Base-by-base conservation (phyloP, 37 sponge, comb jelly and placozoan species). In the Aplysina aerophoba region DNA sequence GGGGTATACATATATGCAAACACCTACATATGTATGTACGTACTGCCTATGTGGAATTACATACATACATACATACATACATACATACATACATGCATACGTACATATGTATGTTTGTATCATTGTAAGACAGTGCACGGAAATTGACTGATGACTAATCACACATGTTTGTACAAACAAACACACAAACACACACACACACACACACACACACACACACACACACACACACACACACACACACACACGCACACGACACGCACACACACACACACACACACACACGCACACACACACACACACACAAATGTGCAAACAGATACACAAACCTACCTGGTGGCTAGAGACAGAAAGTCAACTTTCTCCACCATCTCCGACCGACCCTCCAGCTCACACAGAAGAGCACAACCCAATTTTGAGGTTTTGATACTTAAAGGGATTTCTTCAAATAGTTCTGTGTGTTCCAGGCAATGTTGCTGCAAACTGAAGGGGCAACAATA, bases 381-480 rank as follows among this genome's bases (percentile, higher is more conserved):
- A 0, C 35, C 55, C 30, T 89, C 83, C 67, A 92, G 84, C 53
- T 92, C 89, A 86, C 89, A 86, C 13, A 93, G 79, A 22, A 93
- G 87, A 28, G 72, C 74, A 66, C 59, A 73, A 3, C 69, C 77
- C 6, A 93, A 82, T 50, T 86, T 79, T 24, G 93, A 93, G 78
- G 85, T 72, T 86, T 66, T 41, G 85, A 59, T 65, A 35, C 15
- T 60, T 60, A 36, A 28, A 89, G 88, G 39, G 85, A 65, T 56
- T 73, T 77, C 80, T 55, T 90, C 39, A 93, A 73, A 83, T 84
- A 93, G 56, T 53, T 39, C 41, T 41, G 58, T 15, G 37, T 75
- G 78, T 40, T 75, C 78, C 15, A 75, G 2, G 25, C 54, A 40
- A 54, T 36, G 1, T 22, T 75, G 78, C 78, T 75, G 78, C 16